Evolutionary conservation across 2,113 vertebrate species (phyloP), one percentile per base, ranked within the genome.

Genomic region (Hassar affinis): DNA sequence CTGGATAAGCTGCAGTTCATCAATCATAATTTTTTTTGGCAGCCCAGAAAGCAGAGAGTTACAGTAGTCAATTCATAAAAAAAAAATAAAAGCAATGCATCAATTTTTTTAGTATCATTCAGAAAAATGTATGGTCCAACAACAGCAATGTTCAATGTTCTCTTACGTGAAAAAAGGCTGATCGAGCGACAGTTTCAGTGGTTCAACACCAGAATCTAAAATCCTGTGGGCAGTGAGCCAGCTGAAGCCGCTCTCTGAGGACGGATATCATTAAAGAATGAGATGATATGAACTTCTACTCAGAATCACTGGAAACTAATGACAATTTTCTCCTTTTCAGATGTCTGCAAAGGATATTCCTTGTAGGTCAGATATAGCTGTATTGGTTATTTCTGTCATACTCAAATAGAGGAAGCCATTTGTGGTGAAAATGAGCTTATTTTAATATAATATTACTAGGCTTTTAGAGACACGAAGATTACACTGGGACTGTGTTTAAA

Each of bases 311-410:
- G 33, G n/a, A n/a, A n/a, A n/a, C n/a, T 54, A 66, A 35, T 20
- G 30, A 47, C 52, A 20, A 62, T 79, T 71, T 82, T 33, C 52
- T 33, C 6, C 81, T 30, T 47, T 64, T 83, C 30, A 52, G 33
- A 42, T 42, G 57, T 12, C 22, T 35, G 33, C n/a, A 45, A 42
- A 49, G 33, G 25, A 61, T 76, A 54, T 52, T 77, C 14, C 33
- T 71, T 52, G 25, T 3, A n/a, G 68, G n/a, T 64, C 72, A 62
- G 79, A 83, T 51, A 71, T 51, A 71, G 62, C 84, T 68, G 52
- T 62, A 83, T 38, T 56, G 25, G 62, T 57, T 54, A 71, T 71
- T 80, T 30, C 56, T 18, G 10, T 84, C 38, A 11, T 47, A 30
- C 25, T 52, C 47, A 62, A 69, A 86, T 9, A 51, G 30, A 54